Percentiles rank a stretch among this genome's conserved stretches.
Evolutionary conservation across 2,888 invertebrate genomes (phyloP).

Genomic region (Torymus auratus): DNA sequence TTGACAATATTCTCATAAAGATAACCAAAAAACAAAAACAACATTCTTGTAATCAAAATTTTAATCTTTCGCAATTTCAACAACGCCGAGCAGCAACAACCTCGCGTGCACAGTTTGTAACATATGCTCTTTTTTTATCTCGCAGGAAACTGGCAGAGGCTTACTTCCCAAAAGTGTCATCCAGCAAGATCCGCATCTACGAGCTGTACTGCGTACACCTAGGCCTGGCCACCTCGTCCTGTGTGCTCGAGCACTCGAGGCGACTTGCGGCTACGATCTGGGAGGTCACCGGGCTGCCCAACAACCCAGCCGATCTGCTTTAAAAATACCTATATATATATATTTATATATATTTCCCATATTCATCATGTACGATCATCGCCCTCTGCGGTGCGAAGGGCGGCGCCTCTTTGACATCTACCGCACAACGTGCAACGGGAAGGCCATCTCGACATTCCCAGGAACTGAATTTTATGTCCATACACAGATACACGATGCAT

Average conservation of each 20-base stretch:
- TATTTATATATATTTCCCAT: conserved; percentile 6
- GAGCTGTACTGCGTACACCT: conserved; percentile 91
- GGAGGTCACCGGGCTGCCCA: conserved; percentile 84
- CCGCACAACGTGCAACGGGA: neutral
- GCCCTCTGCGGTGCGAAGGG: conserved; percentile 44
- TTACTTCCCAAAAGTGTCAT: conserved; percentile 82
- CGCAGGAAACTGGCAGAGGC: conserved; percentile 81
- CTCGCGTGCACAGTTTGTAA: neutral
- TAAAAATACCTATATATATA: conserved; percentile 72
- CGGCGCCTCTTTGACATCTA: neutral
- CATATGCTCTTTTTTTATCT: conserved; percentile 46
- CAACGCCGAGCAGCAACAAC: no score
- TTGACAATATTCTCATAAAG: no score
- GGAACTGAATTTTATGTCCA: conserved; percentile 23
- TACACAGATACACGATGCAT: neutral
- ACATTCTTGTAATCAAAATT: no score
- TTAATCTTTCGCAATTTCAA: no score
- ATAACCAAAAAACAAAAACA: no score
- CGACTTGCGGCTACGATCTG: conserved; percentile 88
- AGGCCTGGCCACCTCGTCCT: conserved; percentile 88
- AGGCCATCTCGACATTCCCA: neutral
- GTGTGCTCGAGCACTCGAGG: conserved; percentile 90
- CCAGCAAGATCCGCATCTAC: conserved; percentile 83
- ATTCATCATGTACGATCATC: neutral
- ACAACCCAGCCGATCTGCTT: conserved; percentile 81